Evolutionary conservation across 2,797 vertebrate genomes (phyloP).

Genomic region (Mormyrops boulengeri): DNA sequence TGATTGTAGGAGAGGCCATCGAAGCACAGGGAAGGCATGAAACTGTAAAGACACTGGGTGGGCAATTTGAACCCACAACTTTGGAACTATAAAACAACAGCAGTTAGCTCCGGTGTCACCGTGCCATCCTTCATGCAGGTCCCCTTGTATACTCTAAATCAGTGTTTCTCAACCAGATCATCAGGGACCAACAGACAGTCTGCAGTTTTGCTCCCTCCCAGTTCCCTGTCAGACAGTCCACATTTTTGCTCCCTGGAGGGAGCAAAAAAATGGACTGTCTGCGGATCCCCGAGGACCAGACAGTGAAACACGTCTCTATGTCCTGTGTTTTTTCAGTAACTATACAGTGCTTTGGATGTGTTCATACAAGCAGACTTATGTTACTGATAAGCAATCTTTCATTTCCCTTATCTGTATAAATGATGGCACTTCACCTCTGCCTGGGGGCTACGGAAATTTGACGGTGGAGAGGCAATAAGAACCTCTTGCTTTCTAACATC

Average conservation of each 20-base stretch:
- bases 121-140: background rate
- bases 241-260: background rate
- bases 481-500: background rate
- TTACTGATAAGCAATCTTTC: background rate
- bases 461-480: background rate
- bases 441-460: background rate
- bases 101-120: background rate
- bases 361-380: background rate
- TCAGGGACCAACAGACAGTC: background rate
- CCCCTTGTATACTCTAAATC: background rate
- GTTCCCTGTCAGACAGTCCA: background rate
- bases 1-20: background rate
- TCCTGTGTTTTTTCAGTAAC: background rate
- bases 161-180: background rate
- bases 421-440: background rate
- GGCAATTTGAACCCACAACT: background rate
- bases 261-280: background rate
- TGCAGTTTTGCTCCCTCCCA: background rate
- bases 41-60: background rate
- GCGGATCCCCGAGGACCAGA: background rate
- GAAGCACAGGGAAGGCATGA: background rate
- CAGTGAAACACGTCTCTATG: background rate
- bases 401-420: background rate
- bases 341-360: background rate
- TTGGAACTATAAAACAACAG: background rate